A percentile compares a stretch with the other conserved stretches of the same genome.
These are phyloP conservation scores for Hypselothyrea guttata DNA, from an alignment of 2,888 invertebrate genomes.

Conservation along the genomic window DNA sequence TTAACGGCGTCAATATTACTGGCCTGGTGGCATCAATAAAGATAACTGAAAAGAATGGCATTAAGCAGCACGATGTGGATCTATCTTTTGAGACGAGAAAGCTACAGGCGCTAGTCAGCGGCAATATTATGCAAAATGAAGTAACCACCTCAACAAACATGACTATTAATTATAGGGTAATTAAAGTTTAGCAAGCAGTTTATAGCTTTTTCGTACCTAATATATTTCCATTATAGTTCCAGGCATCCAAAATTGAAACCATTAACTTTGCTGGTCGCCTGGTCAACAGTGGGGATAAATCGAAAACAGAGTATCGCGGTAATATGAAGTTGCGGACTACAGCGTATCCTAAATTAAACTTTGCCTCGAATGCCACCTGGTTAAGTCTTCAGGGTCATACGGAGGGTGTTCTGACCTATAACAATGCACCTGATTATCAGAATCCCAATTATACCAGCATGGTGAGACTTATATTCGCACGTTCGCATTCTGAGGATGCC, in stretches of 20 bases:
- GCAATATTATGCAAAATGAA: constrained; percentile 85
- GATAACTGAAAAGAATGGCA: constrained; percentile 86
- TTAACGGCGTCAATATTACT: constrained; percentile 88
- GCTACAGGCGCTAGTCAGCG: constrained; percentile 87
- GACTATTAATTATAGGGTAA: constrained; percentile 84
- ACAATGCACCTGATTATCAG: constrained; percentile 85
- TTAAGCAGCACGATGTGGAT: constrained; percentile 89
- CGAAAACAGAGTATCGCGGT: constrained; percentile 83
- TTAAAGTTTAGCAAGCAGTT: too few relatives aligned
- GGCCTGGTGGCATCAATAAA: constrained; percentile 86
- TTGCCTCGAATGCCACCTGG: constrained; percentile 85
- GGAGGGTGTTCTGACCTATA: constrained; percentile 88
- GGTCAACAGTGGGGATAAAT: constrained; percentile 82
- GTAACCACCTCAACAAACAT: constrained; percentile 80
- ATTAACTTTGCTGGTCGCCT: constrained; percentile 83
- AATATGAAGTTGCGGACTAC: constrained; percentile 88
- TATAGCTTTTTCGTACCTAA: too few relatives aligned
- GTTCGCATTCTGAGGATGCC: constrained; percentile 85
- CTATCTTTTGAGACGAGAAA: constrained; percentile 90
- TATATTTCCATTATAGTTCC: constrained; percentile 74
- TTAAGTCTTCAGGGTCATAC: constrained; percentile 88
- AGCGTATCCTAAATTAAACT: constrained; percentile 89
- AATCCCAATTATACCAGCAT: constrained; percentile 85
- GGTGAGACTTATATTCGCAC: constrained; percentile 85
- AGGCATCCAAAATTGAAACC: constrained; percentile 79